These are phyloP conservation scores for honey bee (Apis mellifera) DNA, from an alignment of 1,140 invertebrate genomes.

Conservation along the genomic window DNA sequence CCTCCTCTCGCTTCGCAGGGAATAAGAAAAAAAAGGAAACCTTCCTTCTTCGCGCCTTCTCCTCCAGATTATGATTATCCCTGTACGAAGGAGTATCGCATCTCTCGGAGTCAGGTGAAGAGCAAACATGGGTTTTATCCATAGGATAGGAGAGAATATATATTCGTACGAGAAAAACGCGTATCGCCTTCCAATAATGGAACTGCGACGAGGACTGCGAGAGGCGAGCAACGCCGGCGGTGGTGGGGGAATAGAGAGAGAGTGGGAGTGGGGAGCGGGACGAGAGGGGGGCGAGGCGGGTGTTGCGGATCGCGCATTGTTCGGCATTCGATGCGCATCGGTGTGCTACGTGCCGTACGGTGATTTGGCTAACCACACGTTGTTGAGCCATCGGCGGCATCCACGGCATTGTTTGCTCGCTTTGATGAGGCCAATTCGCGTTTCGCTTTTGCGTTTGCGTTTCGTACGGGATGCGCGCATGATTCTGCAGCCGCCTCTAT, in stretches of 20 bases:
- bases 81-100: not conserved
- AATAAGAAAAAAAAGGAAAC: not conserved
- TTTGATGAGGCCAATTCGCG: conserved; percentile 82
- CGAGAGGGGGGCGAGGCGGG: conserved; percentile 12
- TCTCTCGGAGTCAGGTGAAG: conserved; percentile 15
- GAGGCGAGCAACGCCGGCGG: too few relatives aligned
- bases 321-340: conserved; percentile 66
- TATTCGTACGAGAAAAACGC: too few relatives aligned
- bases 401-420: conserved; percentile 80
- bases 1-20: too few relatives aligned
- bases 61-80: conserved; percentile 47
- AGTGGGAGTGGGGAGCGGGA: conserved; percentile 1
- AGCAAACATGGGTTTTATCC: too few relatives aligned
- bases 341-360: conserved; percentile 72
- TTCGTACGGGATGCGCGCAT: conserved; percentile 62
- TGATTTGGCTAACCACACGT: conserved; percentile 82
- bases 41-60: conserved; percentile 49
- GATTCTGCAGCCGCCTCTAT: conserved; percentile 18
- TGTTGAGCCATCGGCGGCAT: conserved; percentile 78
- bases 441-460: conserved; percentile 71
- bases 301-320: conserved; percentile 54
- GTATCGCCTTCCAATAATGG: not conserved
- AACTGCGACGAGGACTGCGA: not conserved
- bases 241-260: not conserved
- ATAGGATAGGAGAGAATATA: too few relatives aligned